Percentiles rank a stretch among this genome's conserved stretches.
phyloP scores from a whole-genome alignment of 2,113 vertebrate genomes.

The Spilogale gracilis region DNA sequence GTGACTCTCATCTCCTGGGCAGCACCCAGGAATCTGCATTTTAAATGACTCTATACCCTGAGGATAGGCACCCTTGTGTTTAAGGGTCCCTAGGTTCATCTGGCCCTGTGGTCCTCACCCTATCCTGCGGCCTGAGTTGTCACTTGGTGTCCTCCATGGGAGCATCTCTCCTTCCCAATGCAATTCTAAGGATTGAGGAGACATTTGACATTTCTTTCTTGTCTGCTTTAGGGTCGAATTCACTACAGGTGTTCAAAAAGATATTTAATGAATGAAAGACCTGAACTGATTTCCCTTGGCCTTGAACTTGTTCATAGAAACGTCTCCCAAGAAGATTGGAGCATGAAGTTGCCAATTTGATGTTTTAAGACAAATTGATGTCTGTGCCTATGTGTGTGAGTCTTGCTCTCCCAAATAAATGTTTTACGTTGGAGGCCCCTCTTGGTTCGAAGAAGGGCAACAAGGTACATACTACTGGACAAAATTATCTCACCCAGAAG shows the following conservation, averaged over 20 bases:
- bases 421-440: not conserved
- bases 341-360: slow-evolving; percentile 7
- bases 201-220: not conserved
- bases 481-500: not conserved
- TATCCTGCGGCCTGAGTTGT: not conserved
- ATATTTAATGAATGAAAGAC: not conserved
- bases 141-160: not conserved
- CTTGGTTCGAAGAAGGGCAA: not conserved
- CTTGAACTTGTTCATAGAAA: slow-evolving; percentile 51
- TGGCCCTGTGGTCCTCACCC: not conserved
- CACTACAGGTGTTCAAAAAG: not conserved
- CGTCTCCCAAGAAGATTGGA: not conserved
- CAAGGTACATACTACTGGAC: not conserved
- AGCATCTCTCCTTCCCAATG: not conserved
- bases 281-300: slow-evolving; percentile 51
- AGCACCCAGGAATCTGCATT: not conserved
- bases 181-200: not conserved
- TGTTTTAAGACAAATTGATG: not conserved
- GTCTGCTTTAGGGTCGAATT: not conserved
- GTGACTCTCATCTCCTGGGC: not conserved
- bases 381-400: not conserved
- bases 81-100: not conserved
- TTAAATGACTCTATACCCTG: not conserved
- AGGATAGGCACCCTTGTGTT: not conserved
- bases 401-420: not conserved